Evolutionary conservation across 2,888 invertebrate genomes (phyloP), one percentile per base, ranked within the genome.

Genomic region (Andrena minutula): DNA sequence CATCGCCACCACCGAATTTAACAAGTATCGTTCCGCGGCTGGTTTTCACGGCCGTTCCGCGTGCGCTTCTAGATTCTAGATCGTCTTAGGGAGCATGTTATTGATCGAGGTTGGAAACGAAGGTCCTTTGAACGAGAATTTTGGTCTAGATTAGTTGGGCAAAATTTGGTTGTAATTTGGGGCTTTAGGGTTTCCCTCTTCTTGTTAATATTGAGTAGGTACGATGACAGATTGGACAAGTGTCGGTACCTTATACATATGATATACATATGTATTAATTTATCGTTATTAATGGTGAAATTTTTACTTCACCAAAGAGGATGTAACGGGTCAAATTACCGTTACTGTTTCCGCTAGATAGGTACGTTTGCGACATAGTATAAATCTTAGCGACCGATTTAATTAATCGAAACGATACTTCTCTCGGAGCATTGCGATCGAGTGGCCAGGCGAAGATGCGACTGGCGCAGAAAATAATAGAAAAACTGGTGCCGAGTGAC

Each of bases 1-100:
- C 23, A 10, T 61, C 41, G 6, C 41, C 32, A 70, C 66, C 72
- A 7, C 41, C 72, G 68, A 80, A 78, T 79, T 69, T 73, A 81
- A 79, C 73, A 64, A 64, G 73, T 73, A 49, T 75, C 49, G 65
- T 28, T 56, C 20, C 78, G 72, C 26, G 61, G 32, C 23, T 1
- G 4, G 8, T 12, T 32, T 71, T 60, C 51, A 77, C 23, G 70
- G 32, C 71, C 70, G 51, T 32, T 26, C 61, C 41, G 10, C 60
- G 60, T 6, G 51, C 53, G 30, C 26, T 28, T 30, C 68, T 12
- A 23, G 41, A 41, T 41, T 41, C 41, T 41, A 41, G 12, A 20
- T 12, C 12, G 2, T 10, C 12, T 16, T 10, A 8, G 10, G 5
- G 8, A 49, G 26, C 16, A 35, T 53, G 23, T 74, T 68, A n/a